phyloP scores from a whole-genome alignment of 2,113 vertebrate species.

The Xiphorhynchus elegans region DNA sequence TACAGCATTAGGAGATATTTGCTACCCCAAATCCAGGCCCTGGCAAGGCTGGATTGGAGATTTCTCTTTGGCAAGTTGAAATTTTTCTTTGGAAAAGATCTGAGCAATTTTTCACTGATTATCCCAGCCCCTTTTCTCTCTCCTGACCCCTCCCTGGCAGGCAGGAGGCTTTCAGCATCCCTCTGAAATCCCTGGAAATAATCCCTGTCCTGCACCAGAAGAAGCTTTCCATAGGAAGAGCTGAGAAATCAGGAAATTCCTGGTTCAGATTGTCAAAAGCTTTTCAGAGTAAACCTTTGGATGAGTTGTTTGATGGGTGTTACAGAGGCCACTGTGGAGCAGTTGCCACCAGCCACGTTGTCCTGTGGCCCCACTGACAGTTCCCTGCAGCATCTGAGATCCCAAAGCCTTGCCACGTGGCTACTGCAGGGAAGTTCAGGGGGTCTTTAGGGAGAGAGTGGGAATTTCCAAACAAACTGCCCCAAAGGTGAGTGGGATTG shows the following conservation, averaged over 20 bases:
- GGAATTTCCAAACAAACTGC: background rate
- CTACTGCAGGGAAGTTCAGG: background rate
- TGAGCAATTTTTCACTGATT: background rate
- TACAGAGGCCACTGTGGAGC: background rate
- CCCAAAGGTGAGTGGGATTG: background rate
- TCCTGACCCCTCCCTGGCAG: fast-evolving
- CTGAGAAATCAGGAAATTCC: background rate
- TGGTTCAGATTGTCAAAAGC: background rate
- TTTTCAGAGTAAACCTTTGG: background rate
- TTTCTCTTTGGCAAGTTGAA: background rate
- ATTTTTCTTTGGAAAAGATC: background rate
- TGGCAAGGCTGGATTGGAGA: background rate
- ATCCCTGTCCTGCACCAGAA: fast-evolving
- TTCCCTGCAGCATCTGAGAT: background rate
- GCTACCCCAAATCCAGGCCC: background rate
- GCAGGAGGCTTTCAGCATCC: background rate
- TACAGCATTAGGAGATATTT: background rate
- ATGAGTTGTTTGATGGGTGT: background rate
- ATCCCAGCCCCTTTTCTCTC: background rate
- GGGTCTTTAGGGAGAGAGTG: fast-evolving
- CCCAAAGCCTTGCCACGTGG: background rate
- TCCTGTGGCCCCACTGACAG: background rate
- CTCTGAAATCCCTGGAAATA: background rate
- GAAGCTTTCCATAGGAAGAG: background rate
- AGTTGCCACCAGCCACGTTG: background rate